Evolutionary conservation across 2,888 invertebrate species (phyloP), one percentile per base, ranked within the genome.

Genomic region (Cephus sareptanus): DNA sequence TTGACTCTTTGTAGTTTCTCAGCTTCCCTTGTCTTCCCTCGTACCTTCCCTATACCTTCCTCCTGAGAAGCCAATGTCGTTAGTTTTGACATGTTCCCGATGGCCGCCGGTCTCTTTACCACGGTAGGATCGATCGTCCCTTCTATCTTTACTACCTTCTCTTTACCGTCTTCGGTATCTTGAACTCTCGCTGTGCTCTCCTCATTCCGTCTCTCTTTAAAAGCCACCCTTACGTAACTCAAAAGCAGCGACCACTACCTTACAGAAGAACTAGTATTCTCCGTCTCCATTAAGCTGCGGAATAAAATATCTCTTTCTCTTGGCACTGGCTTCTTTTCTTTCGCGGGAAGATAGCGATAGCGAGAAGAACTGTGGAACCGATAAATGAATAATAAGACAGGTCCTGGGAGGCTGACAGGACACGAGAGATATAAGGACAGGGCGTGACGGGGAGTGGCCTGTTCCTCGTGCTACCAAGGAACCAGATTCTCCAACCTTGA

Each of bases 31-130:
- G 84, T 83, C 84, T 84, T 84, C 83, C 77, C 78, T 81, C 82
- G 82, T 23, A 11, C 34, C 34, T 34, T 34, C 34, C 34, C 34
- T 11, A 11, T 34, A 11, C 31, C 71, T 31, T 86, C 84, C 80
- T 87, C 86, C 88, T 88, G 84, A 81, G 83, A 83, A 83, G 77
- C 80, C 87, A 83, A 82, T 88, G 87, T 89, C 87, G 86, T 89
- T 88, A 88, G 84, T 88, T 89, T 88, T 85, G 85, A 87, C 86
- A 84, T 85, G 79, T 79, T 83, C 83, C 84, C 84, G 79, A 79
- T 78, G 84, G 79, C 33, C 70, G 30, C 70, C 33, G 56, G 77
- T 79, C 78, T 79, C 83, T 83, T 84, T 81, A 76, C 76, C 79
- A 23, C 23, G 56, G 56, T 56, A 56, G 56, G 56, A 56, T 56